phyloP scores from a whole-genome alignment of 2,888 invertebrate genomes.

The Lasioglossum vierecki region DNA sequence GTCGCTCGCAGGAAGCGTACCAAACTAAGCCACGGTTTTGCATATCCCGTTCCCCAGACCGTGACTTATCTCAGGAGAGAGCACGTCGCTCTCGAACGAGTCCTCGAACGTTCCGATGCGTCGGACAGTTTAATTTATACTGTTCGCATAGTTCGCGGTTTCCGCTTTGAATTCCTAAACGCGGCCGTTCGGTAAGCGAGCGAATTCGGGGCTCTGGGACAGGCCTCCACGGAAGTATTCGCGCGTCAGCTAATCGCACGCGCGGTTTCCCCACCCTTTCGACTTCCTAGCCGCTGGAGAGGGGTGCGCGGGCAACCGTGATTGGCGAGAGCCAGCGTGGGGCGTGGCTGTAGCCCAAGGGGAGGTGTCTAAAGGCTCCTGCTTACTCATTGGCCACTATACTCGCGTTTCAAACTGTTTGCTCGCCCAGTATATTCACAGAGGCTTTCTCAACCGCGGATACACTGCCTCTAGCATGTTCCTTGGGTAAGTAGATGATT shows the following conservation, averaged over 20 bases:
- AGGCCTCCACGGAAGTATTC: background rate
- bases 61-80: slow-evolving; percentile 10
- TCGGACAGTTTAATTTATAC: background rate
- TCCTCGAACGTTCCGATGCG: background rate
- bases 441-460: background rate
- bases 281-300: background rate
- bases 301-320: background rate
- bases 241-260: background rate
- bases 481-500: background rate
- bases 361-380: background rate
- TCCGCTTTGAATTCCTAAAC: background rate
- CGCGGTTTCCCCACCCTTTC: background rate
- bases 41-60: background rate
- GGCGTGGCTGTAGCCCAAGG: background rate
- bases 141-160: background rate
- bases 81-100: background rate
- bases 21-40: background rate
- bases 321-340: background rate
- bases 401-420: background rate
- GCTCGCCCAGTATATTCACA: background rate
- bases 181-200: background rate
- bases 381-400: background rate
- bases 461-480: background rate
- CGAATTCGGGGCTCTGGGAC: background rate
- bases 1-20: background rate